Conservation (phyloP, 2,797 vertebrate species). For the Gymnothorax javanicus region DNA sequence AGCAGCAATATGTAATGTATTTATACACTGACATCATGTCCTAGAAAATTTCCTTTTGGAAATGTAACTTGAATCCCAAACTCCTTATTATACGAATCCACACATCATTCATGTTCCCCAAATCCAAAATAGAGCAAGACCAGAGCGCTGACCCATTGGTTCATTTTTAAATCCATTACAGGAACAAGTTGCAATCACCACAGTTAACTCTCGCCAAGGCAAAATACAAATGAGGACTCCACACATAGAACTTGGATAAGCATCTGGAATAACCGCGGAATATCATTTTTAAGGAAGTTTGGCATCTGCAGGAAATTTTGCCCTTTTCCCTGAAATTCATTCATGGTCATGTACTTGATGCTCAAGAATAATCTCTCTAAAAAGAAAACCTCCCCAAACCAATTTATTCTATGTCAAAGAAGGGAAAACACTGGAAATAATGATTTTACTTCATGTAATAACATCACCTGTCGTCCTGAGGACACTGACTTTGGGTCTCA, state of each 20-base stretch:
- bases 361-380: neutral
- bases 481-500: no score
- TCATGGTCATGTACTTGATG: neutral
- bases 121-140: neutral
- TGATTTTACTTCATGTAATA: no score
- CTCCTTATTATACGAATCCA: neutral
- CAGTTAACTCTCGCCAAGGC: neutral
- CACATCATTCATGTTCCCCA: neutral
- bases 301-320: neutral
- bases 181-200: neutral
- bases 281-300: neutral
- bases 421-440: neutral
- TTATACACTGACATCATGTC: neutral
- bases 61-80: neutral
- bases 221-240: neutral
- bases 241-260: neutral
- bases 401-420: neutral
- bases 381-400: neutral
- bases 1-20: neutral
- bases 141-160: neutral
- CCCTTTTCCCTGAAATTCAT: neutral
- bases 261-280: neutral
- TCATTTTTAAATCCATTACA: neutral
- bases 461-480: no score
- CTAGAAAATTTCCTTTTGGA: neutral